Conservation (phyloP, 92 coral and sea anemone genomes). For the Epizoanthus ramosus region DNA sequence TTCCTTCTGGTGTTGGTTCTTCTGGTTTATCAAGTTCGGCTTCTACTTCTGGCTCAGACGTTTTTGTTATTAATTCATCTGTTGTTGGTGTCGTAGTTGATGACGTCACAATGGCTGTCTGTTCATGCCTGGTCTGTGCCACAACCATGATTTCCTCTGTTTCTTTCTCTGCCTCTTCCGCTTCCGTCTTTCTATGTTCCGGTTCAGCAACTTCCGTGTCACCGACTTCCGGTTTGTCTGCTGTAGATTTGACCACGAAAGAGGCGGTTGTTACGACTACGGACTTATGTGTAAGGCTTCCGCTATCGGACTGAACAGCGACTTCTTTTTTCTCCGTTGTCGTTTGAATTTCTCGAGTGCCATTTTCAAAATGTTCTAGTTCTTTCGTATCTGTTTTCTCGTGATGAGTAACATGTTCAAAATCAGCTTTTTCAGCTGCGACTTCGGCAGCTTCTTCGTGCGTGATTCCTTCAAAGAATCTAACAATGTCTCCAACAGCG, state of each 20-base stretch:
- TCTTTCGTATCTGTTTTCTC: neutral
- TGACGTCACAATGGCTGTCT: neutral
- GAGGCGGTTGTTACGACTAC: neutral
- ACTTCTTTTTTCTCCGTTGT: neutral
- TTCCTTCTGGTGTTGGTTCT: too few species aligned
- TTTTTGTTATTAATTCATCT: neutral
- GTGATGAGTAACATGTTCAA: conserved; percentile 11
- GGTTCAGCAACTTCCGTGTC: neutral
- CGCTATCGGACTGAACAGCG: neutral
- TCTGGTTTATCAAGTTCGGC: too few species aligned
- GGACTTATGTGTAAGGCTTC: neutral
- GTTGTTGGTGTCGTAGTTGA: neutral
- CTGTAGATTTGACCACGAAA: neutral
- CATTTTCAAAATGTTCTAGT: neutral
- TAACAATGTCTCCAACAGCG: conserved; percentile 23
- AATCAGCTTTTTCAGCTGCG: too few species aligned
- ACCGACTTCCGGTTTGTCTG: conserved; percentile 4
- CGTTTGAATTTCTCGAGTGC: conserved; percentile 4
- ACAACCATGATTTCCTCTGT: conserved; percentile 14
- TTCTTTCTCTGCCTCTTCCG: neutral
- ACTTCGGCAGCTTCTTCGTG: conserved; percentile 23
- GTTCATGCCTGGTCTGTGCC: conserved; percentile 9
- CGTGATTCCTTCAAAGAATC: conserved; percentile 23
- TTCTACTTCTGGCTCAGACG: neutral
- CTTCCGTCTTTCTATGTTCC: neutral